Evolutionary conservation across 2,888 invertebrate genomes (phyloP), one percentile per base, ranked within the genome.

Genomic region (Cosmia trapezina): DNA sequence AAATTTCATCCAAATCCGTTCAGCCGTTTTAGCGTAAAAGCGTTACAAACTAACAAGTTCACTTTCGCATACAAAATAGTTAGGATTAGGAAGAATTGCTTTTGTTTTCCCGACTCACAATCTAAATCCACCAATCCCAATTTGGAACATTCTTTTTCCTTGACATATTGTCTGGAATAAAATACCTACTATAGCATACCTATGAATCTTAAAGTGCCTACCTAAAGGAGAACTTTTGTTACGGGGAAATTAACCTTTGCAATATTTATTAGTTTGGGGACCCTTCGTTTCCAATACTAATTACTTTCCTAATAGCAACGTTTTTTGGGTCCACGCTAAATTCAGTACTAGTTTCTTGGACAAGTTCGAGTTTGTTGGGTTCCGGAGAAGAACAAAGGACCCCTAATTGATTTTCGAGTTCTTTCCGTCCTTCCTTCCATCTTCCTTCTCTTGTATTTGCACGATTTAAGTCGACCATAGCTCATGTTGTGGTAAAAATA

Each of bases 221-320:
- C 67, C 73, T 56, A 37, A 65, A 62, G 61, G 51, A 70, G 59
- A 73, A 78, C 53, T 73, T 78, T 64, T 83, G 86, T 89, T 88
- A 86, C 79, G 61, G 5, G 59, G 63, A 76, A 86, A 88, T 88
- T 84, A 86, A 89, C 86, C 86, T 88, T 77, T 92, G 89, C 87
- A 92, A 91, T 90, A 93, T 93, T 93, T 90, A 93, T 92, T 87
- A 91, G 89, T 78, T 74, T 72, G 80, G 77, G 84, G 85, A 81
- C 83, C 84, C 74, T 76, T 79, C 81, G 73, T 79, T 83, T 87
- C 85, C 83, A 83, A 87, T 86, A 89, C 89, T 92, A 92, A 92
- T 93, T 93, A 91, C 91, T 89, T 90, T 86, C 77, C 84, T 88
- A 90, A 89, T 89, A 86, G 87, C 72, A 73, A 76, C 61, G 75